Conservation (phyloP, 2,888 invertebrate species). For the Napeogenes inachia region DNA sequence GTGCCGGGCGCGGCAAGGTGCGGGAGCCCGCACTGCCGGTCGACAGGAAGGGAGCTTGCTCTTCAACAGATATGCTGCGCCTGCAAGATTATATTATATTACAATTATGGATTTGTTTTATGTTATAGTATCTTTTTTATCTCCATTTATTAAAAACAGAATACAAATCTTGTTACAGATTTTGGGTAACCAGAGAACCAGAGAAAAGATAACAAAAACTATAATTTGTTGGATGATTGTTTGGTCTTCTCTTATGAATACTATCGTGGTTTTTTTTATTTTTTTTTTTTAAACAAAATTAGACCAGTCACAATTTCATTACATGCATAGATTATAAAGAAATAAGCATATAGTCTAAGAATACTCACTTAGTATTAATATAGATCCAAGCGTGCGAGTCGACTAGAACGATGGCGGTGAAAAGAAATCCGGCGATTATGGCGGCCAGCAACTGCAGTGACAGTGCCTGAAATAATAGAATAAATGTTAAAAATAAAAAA, state of each 20-base stretch:
- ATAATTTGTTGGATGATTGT: no score
- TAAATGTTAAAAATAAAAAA: no score
- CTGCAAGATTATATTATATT: constrained; percentile 51
- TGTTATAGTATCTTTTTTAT: no score
- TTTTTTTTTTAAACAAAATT: no score
- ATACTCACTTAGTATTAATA: constrained; percentile 89
- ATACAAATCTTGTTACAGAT: no score
- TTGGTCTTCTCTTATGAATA: no score
- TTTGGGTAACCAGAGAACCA: no score
- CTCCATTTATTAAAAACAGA: no score
- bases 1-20: constrained; percentile 75
- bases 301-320: background rate
- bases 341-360: no score
- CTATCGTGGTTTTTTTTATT: no score
- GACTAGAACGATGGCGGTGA: constrained; percentile 94
- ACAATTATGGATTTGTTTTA: no score
- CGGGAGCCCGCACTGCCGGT: constrained; percentile 72
- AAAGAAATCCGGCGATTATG: constrained; percentile 90
- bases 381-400: constrained; percentile 98
- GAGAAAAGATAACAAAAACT: no score
- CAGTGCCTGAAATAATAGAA: constrained; percentile 76
- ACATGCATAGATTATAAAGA: background rate
- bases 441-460: constrained; percentile 92
- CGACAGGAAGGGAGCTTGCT: constrained; percentile 88
- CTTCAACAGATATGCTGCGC: constrained; percentile 89